Evolutionary conservation across 2,113 vertebrate genomes (phyloP), one percentile per base, ranked within the genome.

Genomic region (Stomatorhinus ivindoensis): DNA sequence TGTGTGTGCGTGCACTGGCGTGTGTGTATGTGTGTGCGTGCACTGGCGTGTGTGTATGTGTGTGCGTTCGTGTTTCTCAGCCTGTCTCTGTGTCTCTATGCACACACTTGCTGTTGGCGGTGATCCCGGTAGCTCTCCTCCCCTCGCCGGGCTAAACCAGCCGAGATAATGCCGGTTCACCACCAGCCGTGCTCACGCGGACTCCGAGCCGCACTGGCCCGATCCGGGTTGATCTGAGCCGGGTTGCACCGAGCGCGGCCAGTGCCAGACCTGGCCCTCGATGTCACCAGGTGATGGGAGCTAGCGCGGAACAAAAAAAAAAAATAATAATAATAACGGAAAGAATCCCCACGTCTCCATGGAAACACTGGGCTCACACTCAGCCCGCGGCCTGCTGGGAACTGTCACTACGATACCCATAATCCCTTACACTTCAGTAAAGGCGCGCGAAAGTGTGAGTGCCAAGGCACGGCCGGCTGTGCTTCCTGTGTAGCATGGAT

Each of bases 101-200:
- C 35, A 61, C 27, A 44, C 65, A 58, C 58, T 39, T 88, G 61
- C 87, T 15, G 27, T 90, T 93, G 90, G 92, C 93, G 92, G 87
- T 42, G 15, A 50, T 48, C 46, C 69, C 48, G 3, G 47, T 80
- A 80, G 27, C 65, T 76, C 47, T 65, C 91, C 92, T 90, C 91
- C 91, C 91, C 89, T 90, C 90, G 44, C 82, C 82, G 92, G 94
- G 94, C 95, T 94, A 93, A 91, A 95, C 96, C 95, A 96, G 95
- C 95, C 94, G 94, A 95, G 95, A 96, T 93, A 90, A 91, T 94
- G 95, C 94, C 94, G 91, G 91, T 91, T 93, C 91, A 94, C 94
- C 94, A 94, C 94, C 93, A 11, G n/a, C 90, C 92, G 93, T 93
- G 94, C 93, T 83, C 86, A 76, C 35, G 31, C 48, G 13, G 24